These are phyloP conservation scores for Pteromalus puparum DNA, from an alignment of 1,140 invertebrate species.

Conservation along the genomic window DNA sequence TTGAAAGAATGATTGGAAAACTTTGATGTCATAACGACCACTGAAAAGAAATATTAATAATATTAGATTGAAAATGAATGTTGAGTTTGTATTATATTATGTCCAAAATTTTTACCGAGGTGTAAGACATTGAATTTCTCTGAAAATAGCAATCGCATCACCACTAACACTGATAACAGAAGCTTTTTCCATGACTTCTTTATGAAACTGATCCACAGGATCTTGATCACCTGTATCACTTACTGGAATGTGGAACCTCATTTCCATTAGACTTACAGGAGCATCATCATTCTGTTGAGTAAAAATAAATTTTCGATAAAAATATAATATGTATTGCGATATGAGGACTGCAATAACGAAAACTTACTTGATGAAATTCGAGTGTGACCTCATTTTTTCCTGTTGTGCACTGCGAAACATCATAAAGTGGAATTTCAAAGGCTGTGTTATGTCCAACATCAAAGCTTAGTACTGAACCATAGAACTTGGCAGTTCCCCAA, in stretches of 20 bases:
- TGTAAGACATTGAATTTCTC: constrained; percentile 98
- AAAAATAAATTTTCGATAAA: constrained; percentile 44
- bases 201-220: constrained; percentile 95
- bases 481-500: constrained; percentile 97
- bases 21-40: constrained; percentile 99
- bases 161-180: constrained; percentile 98
- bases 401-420: constrained; percentile 97
- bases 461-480: constrained; percentile 93
- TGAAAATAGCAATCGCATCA: constrained; percentile 97
- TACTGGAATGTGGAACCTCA: constrained; percentile 97
- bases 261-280: constrained; percentile 96
- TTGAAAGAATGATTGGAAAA: constrained; percentile 98
- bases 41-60: constrained; percentile 76
- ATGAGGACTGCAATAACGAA: background rate
- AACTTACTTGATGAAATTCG: constrained; percentile 93
- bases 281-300: constrained; percentile 95
- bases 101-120: constrained; percentile 83
- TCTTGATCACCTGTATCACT: constrained; percentile 90
- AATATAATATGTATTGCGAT: constrained; percentile 27
- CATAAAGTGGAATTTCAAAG: constrained; percentile 97
- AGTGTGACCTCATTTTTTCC: constrained; percentile 99
- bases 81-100: constrained; percentile 16
- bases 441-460: constrained; percentile 91
- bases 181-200: constrained; percentile 97
- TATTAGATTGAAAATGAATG: constrained; percentile 42